phyloP scores from a whole-genome alignment of 2,797 vertebrate genomes.

The Danionella dracula region DNA sequence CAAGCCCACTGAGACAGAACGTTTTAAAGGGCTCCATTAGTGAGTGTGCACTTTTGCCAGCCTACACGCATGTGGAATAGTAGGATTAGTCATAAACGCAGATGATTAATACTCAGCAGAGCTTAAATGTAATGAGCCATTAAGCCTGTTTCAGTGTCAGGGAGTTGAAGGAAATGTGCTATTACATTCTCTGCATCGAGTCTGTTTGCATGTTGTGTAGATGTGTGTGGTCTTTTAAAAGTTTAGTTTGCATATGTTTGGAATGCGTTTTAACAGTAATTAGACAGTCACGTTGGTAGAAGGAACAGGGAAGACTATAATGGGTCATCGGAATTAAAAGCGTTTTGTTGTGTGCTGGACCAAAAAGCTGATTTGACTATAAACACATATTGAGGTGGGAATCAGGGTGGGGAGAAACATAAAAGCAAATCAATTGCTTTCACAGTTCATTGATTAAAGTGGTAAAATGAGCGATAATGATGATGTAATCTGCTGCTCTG shows the following conservation, averaged over 20 bases:
- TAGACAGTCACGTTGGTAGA: neutral
- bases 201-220: neutral
- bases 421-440: neutral
- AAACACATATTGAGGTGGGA: neutral
- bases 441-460: neutral
- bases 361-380: neutral
- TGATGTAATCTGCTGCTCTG: neutral
- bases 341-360: neutral
- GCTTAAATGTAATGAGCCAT: conserved; percentile 40
- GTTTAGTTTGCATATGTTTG: neutral
- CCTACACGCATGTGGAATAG: conserved; percentile 61
- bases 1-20: neutral
- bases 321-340: neutral
- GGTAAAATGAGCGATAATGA: neutral
- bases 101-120: conserved; percentile 64
- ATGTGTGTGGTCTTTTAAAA: neutral
- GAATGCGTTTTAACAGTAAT: conserved; percentile 3
- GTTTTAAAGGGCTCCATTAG: conserved; percentile 39
- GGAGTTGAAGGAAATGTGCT: conserved; percentile 39
- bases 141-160: conserved; percentile 44
- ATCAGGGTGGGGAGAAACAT: neutral
- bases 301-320: too few relatives aligned
- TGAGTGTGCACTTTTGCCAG: conserved; percentile 38
- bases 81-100: conserved; percentile 64
- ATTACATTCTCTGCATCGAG: conserved; percentile 5